Evolutionary conservation across 1,140 invertebrate species (phyloP).

Genomic region (Zaprionus tsacasi): DNA sequence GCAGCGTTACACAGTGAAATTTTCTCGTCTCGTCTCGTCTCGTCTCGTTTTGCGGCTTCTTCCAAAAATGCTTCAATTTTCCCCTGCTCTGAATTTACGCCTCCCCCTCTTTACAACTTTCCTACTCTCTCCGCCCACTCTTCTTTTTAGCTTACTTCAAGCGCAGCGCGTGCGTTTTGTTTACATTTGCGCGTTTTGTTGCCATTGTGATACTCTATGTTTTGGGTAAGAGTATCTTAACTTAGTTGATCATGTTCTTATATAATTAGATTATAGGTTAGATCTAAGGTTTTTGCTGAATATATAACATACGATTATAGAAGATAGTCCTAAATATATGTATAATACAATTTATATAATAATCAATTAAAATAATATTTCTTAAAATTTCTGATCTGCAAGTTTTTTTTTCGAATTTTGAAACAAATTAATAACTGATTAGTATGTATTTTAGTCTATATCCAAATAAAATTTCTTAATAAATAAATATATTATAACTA

Average conservation of each 20-base stretch:
- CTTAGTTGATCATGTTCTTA: background rate
- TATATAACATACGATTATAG: background rate
- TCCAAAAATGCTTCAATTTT: constrained; percentile 24
- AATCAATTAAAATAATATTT: too few relatives aligned
- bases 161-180: constrained; percentile 68
- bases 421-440: too few relatives aligned
- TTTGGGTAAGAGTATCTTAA: background rate
- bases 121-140: background rate
- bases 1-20: constrained; percentile 60
- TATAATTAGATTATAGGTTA: background rate
- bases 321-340: too few relatives aligned
- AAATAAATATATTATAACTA: too few relatives aligned
- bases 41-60: constrained; percentile 50
- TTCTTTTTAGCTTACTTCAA: constrained; percentile 22
- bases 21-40: constrained; percentile 21
- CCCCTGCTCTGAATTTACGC: constrained; percentile 13
- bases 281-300: background rate
- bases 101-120: background rate
- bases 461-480: background rate
- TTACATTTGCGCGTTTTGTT: constrained; percentile 64
- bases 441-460: background rate
- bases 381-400: too few relatives aligned
- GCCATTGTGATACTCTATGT: constrained; percentile 58
- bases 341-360: too few relatives aligned
- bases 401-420: too few relatives aligned